Conservation (phyloP, 2,113 vertebrate genomes). For the Anhinga rufa region DNA sequence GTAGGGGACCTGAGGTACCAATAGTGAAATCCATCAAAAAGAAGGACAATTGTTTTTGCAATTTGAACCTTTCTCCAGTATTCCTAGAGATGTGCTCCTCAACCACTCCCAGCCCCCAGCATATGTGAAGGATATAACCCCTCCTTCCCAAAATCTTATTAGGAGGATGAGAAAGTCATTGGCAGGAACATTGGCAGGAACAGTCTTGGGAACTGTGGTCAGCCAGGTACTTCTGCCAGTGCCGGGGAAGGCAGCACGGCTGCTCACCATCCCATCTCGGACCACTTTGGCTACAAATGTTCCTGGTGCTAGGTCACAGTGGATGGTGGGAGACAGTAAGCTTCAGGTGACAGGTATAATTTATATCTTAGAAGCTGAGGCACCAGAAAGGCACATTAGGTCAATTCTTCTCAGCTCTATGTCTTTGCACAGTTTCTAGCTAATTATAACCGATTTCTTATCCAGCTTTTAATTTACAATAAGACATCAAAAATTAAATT, state of each 20-base stretch:
- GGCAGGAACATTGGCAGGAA: not conserved
- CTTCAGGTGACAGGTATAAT: not conserved
- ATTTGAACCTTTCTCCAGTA: not conserved
- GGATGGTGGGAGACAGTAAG: not conserved
- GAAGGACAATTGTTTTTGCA: not conserved
- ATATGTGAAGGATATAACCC: not conserved
- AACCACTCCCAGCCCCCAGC: not conserved
- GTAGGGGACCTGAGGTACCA: not conserved
- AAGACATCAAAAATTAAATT: not conserved
- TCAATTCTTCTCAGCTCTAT: not conserved
- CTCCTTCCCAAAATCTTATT: not conserved
- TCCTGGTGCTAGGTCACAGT: not conserved
- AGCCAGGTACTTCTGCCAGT: not conserved
- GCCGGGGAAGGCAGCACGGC: not conserved
- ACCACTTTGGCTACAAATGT: not conserved
- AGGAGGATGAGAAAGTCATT: not conserved
- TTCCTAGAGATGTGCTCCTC: not conserved
- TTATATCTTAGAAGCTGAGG: not conserved
- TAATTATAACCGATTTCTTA: not conserved
- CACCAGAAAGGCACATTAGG: not conserved
- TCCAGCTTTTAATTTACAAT: not conserved
- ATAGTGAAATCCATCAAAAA: not conserved
- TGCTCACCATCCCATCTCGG: not conserved
- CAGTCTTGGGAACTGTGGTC: not conserved
- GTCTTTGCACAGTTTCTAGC: not conserved